Evolutionary conservation across 2,888 invertebrate species (phyloP).

Genomic region (Drosophila kambysellisi): DNA sequence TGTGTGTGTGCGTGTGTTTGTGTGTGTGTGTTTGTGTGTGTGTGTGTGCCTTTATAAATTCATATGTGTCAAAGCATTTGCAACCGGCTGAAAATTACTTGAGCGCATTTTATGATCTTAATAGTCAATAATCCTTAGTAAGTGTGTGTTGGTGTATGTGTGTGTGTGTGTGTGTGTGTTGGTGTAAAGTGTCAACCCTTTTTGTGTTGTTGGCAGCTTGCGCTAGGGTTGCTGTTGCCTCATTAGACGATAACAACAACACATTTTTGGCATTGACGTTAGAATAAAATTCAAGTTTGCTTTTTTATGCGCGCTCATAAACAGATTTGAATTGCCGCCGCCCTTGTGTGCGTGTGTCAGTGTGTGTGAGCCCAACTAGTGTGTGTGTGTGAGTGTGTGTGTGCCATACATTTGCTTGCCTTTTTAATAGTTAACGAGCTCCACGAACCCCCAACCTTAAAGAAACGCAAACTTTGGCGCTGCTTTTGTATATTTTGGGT

Average conservation of each 20-base stretch:
- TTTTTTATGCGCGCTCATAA: conserved; percentile 83
- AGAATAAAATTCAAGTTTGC: conserved; percentile 81
- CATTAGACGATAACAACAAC: conserved; percentile 64
- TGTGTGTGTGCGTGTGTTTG: conserved; percentile 25
- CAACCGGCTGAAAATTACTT: conserved; percentile 66
- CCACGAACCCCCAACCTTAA: conserved; percentile 37
- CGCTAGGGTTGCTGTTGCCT: conserved; percentile 50
- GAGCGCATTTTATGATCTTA: conserved; percentile 64
- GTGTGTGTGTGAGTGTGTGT: conserved; percentile 10
- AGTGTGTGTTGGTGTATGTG: not conserved
- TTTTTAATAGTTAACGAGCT: conserved; percentile 80
- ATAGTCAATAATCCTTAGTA: conserved; percentile 69
- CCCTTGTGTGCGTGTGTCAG: conserved; percentile 5
- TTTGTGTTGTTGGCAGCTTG: conserved; percentile 6
- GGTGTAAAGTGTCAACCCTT: conserved; percentile 55
- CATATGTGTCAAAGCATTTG: conserved; percentile 59
- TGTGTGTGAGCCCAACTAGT: conserved; percentile 32
- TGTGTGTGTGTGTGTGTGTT: conserved; percentile 13
- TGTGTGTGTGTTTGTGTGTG: conserved; percentile 8
- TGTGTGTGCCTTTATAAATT: conserved; percentile 54
- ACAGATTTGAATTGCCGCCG: conserved; percentile 79
- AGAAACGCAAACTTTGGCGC: conserved; percentile 23
- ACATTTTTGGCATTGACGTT: conserved; percentile 56
- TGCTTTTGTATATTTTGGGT: conserved; percentile 34
- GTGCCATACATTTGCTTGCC: conserved; percentile 41